Evolutionary conservation across 2,797 vertebrate genomes (phyloP).

Genomic region (Clamator glandarius): DNA sequence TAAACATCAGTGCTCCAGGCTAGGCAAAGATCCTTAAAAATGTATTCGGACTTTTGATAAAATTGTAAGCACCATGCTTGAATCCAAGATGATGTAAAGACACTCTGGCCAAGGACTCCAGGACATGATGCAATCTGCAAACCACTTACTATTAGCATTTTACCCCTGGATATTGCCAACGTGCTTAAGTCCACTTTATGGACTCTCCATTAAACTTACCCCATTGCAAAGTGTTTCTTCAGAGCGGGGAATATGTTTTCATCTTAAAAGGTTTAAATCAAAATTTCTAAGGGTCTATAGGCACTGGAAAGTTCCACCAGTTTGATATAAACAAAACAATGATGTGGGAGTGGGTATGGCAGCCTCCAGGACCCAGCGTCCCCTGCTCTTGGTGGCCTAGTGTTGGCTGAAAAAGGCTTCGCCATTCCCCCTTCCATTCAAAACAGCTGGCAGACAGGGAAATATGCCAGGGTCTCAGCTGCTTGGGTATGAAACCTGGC

Average conservation of each 20-base stretch:
- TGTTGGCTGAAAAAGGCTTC: not conserved
- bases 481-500: not conserved
- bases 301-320: not conserved
- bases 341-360: not conserved
- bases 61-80: not conserved
- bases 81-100: not conserved
- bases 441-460: not conserved
- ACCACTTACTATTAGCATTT: conserved; percentile 50
- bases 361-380: fast-evolving
- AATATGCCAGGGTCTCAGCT: not conserved
- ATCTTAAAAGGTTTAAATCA: not conserved
- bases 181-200: conserved; percentile 41
- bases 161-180: not conserved
- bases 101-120: conserved; percentile 6
- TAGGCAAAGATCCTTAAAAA: not conserved
- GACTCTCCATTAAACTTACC: conserved; percentile 36
- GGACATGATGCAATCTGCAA: conserved; percentile 45
- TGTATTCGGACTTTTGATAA: not conserved
- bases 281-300: not conserved
- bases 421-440: not conserved
- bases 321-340: not conserved
- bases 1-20: not conserved
- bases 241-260: not conserved
- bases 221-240: conserved; percentile 45
- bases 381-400: fast-evolving